These are phyloP conservation scores for Fregata magnificens DNA, from an alignment of 2,113 vertebrate species.

Conservation along the genomic window DNA sequence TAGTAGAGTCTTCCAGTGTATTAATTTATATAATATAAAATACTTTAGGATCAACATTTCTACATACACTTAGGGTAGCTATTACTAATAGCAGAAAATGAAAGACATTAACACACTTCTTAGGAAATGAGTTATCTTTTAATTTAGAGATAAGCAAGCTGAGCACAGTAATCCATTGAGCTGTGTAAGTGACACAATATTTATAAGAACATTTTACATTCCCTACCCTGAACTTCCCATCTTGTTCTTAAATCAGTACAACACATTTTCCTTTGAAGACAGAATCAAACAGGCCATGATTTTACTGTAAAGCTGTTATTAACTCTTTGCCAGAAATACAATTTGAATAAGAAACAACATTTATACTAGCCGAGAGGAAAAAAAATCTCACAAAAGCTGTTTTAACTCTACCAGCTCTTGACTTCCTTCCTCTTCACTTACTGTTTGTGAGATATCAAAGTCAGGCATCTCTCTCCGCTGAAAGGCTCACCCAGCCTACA, in stretches of 20 bases:
- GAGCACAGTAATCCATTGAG: background rate
- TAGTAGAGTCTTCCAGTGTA: background rate
- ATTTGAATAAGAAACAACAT: background rate
- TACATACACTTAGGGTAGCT: background rate
- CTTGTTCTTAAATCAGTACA: background rate
- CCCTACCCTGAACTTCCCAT: background rate
- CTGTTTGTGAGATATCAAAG: background rate
- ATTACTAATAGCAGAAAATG: background rate
- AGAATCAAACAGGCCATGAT: background rate
- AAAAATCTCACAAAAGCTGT: background rate
- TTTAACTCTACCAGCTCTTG: background rate
- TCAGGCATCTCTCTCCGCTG: background rate
- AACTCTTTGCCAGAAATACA: background rate
- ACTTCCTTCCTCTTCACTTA: background rate
- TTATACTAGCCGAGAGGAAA: background rate
- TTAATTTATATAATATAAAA: background rate
- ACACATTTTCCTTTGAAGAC: background rate
- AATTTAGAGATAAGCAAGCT: background rate
- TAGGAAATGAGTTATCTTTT: background rate
- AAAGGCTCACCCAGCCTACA: background rate
- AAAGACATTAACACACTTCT: background rate
- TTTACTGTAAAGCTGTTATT: background rate
- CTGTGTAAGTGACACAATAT: conserved; percentile 6
- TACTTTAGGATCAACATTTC: background rate
- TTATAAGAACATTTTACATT: background rate